A percentile compares a stretch with the other conserved stretches of the same genome.
phyloP scores from a whole-genome alignment of 2,888 invertebrate genomes.

The Artemia sinica region DNA sequence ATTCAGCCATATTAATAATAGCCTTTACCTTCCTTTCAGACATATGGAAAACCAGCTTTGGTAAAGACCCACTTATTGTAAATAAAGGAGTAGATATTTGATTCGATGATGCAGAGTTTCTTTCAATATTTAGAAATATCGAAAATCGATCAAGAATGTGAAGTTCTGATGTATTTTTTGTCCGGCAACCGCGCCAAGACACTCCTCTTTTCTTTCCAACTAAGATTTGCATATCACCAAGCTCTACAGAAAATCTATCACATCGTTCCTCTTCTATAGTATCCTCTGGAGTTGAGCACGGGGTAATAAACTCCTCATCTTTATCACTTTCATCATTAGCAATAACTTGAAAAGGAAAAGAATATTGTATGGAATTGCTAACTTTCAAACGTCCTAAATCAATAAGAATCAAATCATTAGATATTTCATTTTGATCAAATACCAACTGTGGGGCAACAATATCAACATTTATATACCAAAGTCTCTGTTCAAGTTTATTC shows the following conservation, averaged over 20 bases:
- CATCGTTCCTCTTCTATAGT: conserved; percentile 3
- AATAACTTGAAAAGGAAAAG: conserved; percentile 20
- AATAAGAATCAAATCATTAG: conserved; percentile 44
- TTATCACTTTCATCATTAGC: conserved; percentile 24
- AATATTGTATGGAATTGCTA: conserved; percentile 25
- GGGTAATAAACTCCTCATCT: conserved; percentile 34
- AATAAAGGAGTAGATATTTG: conserved; percentile 57
- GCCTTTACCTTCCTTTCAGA: conserved; percentile 72
- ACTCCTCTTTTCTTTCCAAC: conserved; percentile 65
- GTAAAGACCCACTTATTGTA: conserved; percentile 64
- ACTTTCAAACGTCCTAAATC: conserved; percentile 75
- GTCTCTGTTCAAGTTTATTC: conserved; percentile 35
- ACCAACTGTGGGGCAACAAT: conserved; percentile 85
- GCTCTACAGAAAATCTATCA: conserved; percentile 42
- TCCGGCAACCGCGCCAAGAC: conserved; percentile 71
- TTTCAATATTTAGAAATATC: conserved; percentile 27
- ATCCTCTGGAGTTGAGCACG: conserved; percentile 32
- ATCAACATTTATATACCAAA: conserved; percentile 72
- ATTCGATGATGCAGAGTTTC: not conserved
- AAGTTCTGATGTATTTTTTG: conserved; percentile 61
- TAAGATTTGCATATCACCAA: conserved; percentile 65
- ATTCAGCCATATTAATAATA: conserved; percentile 40
- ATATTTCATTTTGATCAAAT: conserved; percentile 47
- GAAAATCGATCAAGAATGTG: conserved; percentile 65
- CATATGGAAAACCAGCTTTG: conserved; percentile 68